These are phyloP conservation scores for Lophotriccus pileatus DNA, from an alignment of 2,797 vertebrate genomes.

Conservation along the genomic window DNA sequence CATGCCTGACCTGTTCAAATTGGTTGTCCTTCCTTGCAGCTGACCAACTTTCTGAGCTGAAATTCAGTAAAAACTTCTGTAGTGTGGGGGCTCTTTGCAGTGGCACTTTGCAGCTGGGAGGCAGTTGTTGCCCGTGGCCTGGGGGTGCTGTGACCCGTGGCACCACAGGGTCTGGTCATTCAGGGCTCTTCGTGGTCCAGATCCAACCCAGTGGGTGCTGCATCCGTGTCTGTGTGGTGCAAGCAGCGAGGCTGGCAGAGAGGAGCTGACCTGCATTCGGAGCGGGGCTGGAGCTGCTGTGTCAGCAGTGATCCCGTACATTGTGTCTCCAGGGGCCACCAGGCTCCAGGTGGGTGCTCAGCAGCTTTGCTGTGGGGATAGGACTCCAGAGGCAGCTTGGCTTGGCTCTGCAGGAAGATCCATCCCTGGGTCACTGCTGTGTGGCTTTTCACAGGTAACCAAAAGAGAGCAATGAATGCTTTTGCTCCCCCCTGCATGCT, in stretches of 20 bases:
- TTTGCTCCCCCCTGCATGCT: accelerated
- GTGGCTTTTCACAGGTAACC: not conserved
- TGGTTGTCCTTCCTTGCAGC: not conserved
- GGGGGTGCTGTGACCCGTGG: not conserved
- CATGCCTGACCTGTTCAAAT: accelerated
- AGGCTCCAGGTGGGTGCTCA: not conserved
- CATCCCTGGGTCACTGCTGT: accelerated
- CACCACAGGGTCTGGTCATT: accelerated
- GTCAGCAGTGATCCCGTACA: not conserved
- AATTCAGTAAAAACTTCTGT: accelerated
- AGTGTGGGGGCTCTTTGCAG: accelerated
- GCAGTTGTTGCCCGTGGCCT: accelerated
- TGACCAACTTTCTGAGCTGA: not conserved
- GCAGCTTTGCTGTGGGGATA: accelerated
- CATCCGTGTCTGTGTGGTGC: accelerated
- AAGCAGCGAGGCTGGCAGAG: not conserved
- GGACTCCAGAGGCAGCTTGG: not conserved
- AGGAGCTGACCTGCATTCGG: not conserved
- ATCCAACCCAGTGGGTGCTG: not conserved
- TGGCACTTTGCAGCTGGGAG: not conserved
- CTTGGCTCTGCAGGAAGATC: not conserved
- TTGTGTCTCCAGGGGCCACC: accelerated
- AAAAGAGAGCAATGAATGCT: not conserved
- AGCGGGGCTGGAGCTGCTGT: not conserved
- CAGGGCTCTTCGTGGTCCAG: accelerated